Evolutionary conservation across 2,113 vertebrate species (phyloP).

Genomic region (Cynopterus brachyotis): DNA sequence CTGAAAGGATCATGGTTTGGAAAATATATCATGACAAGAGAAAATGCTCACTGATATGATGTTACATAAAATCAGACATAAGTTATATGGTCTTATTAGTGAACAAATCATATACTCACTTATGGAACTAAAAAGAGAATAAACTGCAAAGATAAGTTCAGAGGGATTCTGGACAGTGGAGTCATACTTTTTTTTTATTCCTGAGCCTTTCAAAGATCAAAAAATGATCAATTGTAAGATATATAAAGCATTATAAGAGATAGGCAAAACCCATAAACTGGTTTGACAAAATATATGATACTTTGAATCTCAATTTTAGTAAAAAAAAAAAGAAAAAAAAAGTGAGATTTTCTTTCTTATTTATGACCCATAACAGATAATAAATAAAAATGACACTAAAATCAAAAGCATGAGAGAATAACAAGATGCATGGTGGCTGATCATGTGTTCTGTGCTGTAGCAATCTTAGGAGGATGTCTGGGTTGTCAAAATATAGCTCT

Average conservation of each 20-base stretch:
- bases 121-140: not conserved
- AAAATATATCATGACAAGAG: not conserved
- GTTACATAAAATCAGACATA: not conserved
- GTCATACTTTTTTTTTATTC: not conserved
- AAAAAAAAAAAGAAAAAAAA: not conserved
- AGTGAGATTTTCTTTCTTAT: not conserved
- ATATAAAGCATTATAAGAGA: not conserved
- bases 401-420: not conserved
- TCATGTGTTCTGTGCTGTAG: accelerated
- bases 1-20: not conserved
- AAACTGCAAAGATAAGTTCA: not conserved
- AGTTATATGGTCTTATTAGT: not conserved
- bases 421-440: accelerated
- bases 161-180: not conserved
- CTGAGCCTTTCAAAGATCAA: conserved; percentile 22
- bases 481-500: not conserved
- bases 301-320: not conserved
- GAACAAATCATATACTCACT: not conserved
- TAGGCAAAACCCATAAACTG: not conserved
- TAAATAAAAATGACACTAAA: not conserved
- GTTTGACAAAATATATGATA: not conserved
- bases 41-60: not conserved
- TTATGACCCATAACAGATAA: not conserved
- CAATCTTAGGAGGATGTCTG: not conserved
- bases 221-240: not conserved